A percentile compares a stretch with the other conserved stretches of the same genome.
Evolutionary conservation across 2,888 invertebrate species (phyloP).

Genomic region (Macropis europaea): DNA sequence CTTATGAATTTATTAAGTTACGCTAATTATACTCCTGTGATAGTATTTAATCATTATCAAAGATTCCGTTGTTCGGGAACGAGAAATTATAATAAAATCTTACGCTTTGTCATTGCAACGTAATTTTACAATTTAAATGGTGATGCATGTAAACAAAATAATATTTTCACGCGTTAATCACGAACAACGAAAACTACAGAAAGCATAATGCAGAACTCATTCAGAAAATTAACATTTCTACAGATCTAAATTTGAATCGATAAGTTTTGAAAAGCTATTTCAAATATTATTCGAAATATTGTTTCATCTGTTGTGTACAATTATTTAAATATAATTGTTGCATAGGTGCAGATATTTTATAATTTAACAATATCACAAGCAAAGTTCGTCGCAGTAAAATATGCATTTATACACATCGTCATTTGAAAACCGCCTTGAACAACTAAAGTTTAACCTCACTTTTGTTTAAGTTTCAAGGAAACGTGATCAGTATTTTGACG

Average conservation of each 20-base stretch:
- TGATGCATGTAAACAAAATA: constrained; percentile 50
- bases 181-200: constrained; percentile 17
- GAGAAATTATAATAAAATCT: constrained; percentile 23
- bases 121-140: constrained; percentile 49
- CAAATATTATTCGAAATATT: background rate
- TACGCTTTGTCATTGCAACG: constrained; percentile 42
- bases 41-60: background rate
- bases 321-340: too few relatives aligned
- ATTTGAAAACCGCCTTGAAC: constrained; percentile 17
- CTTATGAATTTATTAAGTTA: background rate
- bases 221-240: background rate
- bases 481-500: background rate
- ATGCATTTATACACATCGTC: background rate
- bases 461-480: background rate
- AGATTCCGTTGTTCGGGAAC: background rate
- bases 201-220: background rate
- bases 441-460: background rate
- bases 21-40: background rate
- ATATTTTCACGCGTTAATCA: constrained; percentile 26
- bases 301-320: background rate
- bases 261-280: background rate
- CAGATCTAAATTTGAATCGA: background rate
- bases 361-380: background rate
- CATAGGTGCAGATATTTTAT: background rate
- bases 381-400: background rate